Base-by-base conservation (phyloP, 2,888 invertebrate species). In the Protonemura montana region DNA sequence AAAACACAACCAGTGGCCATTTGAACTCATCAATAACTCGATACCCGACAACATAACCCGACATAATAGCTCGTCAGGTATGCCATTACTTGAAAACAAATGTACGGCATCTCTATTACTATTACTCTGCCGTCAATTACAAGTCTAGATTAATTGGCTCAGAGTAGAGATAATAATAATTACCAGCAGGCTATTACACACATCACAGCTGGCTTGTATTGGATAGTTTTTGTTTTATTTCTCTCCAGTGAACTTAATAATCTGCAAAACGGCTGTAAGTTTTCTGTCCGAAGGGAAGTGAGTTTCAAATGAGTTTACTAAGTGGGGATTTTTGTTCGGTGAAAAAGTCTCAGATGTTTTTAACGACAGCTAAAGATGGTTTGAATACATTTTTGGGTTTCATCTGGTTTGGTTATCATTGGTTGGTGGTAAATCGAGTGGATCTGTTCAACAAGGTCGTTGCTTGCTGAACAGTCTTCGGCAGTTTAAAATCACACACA, bases 341-440 rank as follows among this genome's bases (percentile, higher is more conserved):
- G 81, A 7, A 29, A 81, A 81, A 21, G n/a, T n/a, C n/a, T 28
- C n/a, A 7, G 30, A 81, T 7, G 81, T 81, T 21, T 81, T 81
- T 81, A 7, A 29, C 25, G 7, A 21, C 16, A 21, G 35, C 10
- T n/a, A n/a, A n/a, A 35, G 5, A 29, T 29, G 30, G 81, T 81
- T 35, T 3, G 35, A 6, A 35, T 10, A 35, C 6, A 28, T 26
- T 29, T 81, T 59, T 59, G 59, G 13, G 59, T 13, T 16, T 59
- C 59, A 59, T 59, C 59, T 81, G 81, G 81, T 29, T 81, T 81
- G 6, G 28, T 81, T 81, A 81, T 81, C n/a, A 81, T 81, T 81
- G n/a, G 16, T 21, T n/a, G 3, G 10, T 16, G 16, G 25, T 13
- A 25, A 2, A 81, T 28, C n/a, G 7, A 7, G 3, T 81, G 7